A percentile compares a stretch with the other conserved stretches of the same genome.
phyloP scores from a whole-genome alignment of 2,113 vertebrate genomes.

The Clarias macrocephalus region DNA sequence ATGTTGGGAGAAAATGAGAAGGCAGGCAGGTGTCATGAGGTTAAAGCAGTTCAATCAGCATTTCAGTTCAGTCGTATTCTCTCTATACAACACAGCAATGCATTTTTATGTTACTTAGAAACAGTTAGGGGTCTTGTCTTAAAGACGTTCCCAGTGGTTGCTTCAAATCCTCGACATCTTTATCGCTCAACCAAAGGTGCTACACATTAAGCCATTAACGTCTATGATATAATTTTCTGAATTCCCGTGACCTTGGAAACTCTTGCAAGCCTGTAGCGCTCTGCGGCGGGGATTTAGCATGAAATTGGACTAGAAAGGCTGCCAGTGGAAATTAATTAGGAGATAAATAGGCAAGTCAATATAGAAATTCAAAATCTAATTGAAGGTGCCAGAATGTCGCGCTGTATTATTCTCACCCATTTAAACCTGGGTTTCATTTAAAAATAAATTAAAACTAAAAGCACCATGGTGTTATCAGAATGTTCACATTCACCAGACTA shows the following conservation, averaged over 20 bases:
- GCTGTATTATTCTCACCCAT: neutral
- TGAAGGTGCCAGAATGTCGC: slow-evolving; percentile 18
- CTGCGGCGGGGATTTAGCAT: slow-evolving; percentile 6
- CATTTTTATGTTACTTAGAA: neutral
- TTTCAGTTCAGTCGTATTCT: neutral
- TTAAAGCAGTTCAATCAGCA: too few relatives aligned
- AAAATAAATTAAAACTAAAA: neutral
- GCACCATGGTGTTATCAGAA: neutral
- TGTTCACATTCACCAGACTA: neutral
- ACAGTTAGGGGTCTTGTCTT: neutral
- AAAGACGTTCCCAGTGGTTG: neutral
- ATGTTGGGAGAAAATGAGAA: too few relatives aligned
- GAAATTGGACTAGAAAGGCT: slow-evolving; percentile 22
- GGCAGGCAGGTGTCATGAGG: too few relatives aligned
- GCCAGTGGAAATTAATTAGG: slow-evolving; percentile 31
- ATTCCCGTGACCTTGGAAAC: slow-evolving; percentile 22
- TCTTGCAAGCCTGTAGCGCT: neutral
- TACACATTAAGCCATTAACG: neutral
- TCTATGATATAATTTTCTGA: slow-evolving; percentile 7
- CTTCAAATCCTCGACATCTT: neutral
- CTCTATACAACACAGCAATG: neutral
- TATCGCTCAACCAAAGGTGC: neutral
- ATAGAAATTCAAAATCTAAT: slow-evolving; percentile 24
- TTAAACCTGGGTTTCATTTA: slow-evolving; percentile 15
- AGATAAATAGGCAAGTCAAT: slow-evolving; percentile 21